Evolutionary conservation across 35 echinoderm and acorn worm genomes (phyloP).

Genomic region (Anneissia japonica): DNA sequence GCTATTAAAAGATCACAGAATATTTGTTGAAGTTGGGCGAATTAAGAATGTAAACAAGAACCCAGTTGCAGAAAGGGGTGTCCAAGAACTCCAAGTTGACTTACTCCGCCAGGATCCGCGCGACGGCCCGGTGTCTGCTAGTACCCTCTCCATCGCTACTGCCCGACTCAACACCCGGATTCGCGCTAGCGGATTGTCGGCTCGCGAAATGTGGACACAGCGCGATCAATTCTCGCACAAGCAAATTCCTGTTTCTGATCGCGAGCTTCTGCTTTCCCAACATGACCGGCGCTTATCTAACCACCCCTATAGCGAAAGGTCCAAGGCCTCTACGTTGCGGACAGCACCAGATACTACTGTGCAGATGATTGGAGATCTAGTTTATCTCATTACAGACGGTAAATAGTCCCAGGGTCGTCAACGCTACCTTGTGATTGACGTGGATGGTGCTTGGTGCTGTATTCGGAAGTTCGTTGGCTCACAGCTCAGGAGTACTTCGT

Average conservation of each 20-base stretch:
- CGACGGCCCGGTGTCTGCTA: conserved; percentile 21
- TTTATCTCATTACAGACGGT: neutral
- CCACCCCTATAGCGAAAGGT: conserved; percentile 23
- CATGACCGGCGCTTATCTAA: conserved; percentile 14
- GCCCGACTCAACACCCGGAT: conserved; percentile 36
- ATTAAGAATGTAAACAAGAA: conserved; percentile 65
- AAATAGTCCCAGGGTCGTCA: no score
- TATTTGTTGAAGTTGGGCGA: conserved; percentile 44
- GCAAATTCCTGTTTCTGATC: conserved; percentile 41
- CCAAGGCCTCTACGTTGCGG: conserved; percentile 7
- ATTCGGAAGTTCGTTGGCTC: neutral
- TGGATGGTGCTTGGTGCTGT: no score
- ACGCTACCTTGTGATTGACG: no score
- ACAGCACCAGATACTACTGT: neutral
- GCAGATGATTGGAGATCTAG: neutral
- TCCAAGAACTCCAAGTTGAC: conserved; percentile 59
- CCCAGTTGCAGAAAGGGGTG: conserved; percentile 50
- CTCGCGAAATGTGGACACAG: conserved; percentile 58
- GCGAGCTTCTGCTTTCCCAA: neutral
- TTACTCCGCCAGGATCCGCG: conserved; percentile 20
- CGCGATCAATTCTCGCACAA: conserved; percentile 59
- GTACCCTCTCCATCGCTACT: conserved; percentile 28
- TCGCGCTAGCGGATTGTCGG: conserved; percentile 36
- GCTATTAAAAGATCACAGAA: conserved; percentile 18
- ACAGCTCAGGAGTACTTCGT: neutral